A percentile compares a stretch with the other conserved stretches of the same genome.
Evolutionary conservation across 2,797 vertebrate species (phyloP).

Genomic region (Brotula barbata): DNA sequence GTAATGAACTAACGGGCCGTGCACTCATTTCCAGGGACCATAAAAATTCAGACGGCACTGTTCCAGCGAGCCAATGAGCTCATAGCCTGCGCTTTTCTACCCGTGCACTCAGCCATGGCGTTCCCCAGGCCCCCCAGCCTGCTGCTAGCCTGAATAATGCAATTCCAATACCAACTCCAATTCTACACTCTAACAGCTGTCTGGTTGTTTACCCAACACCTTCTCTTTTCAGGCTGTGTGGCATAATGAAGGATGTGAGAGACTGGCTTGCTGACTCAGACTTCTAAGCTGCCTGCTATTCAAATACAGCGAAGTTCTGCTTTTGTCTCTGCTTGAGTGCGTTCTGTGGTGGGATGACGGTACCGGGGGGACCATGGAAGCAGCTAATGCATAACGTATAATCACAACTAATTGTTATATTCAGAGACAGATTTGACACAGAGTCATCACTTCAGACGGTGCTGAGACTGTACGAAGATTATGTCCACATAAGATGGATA

Average conservation of each 20-base stretch:
- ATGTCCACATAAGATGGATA: too few species aligned
- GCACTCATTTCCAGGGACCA: constrained; percentile 45
- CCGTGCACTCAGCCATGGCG: constrained; percentile 53
- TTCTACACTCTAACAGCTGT: constrained; percentile 64
- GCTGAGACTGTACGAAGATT: too few species aligned
- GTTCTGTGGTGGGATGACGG: too few species aligned
- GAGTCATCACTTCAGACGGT: too few species aligned
- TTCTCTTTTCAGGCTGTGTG: constrained; percentile 50
- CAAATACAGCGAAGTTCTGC: constrained; percentile 38
- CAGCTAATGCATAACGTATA: too few species aligned
- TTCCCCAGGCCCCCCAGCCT: constrained; percentile 28
- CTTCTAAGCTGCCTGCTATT: constrained; percentile 16
- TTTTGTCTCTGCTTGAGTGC: too few species aligned
- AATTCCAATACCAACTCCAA: constrained; percentile 71
- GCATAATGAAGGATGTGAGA: constrained; percentile 52
- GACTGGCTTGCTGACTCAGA: constrained; percentile 37
- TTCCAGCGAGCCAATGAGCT: constrained; percentile 36
- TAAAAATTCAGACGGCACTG: constrained; percentile 42
- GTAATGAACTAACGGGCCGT: constrained; percentile 61
- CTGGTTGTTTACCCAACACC: constrained; percentile 59
- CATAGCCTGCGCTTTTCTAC: constrained; percentile 44
- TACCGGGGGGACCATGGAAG: too few species aligned
- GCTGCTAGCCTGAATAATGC: constrained; percentile 69
- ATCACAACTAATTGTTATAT: too few species aligned
- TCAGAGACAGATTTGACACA: too few species aligned